Conservation (phyloP, 2,888 invertebrate species). For the Candidula unifasciata region DNA sequence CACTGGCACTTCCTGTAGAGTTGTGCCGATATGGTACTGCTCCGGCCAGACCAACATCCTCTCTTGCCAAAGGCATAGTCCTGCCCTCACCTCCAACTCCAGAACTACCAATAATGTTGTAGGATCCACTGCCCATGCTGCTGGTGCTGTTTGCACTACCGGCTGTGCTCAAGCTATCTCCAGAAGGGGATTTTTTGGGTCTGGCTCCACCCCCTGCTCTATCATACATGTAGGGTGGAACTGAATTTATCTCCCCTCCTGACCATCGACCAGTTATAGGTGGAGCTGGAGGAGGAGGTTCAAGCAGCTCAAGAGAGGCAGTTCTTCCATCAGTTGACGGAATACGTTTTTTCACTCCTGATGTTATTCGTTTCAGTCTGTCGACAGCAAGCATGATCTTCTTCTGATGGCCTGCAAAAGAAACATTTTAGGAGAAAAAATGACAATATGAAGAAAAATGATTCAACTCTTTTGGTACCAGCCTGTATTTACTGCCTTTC, state of each 20-base stretch:
- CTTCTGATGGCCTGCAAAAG: constrained; percentile 95
- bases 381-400: constrained; percentile 97
- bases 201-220: constrained; percentile 54
- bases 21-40: constrained; percentile 55
- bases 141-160: constrained; percentile 59
- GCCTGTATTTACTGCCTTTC: not conserved
- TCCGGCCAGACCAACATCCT: constrained; percentile 53
- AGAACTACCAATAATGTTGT: constrained; percentile 23
- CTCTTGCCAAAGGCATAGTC: constrained; percentile 50
- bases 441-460: not conserved
- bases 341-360: constrained; percentile 70
- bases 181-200: constrained; percentile 68
- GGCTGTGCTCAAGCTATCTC: constrained; percentile 69
- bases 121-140: constrained; percentile 49
- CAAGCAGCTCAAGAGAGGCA: constrained; percentile 63
- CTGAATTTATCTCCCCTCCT: constrained; percentile 63
- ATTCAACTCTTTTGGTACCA: not conserved
- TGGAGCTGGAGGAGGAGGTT: constrained; percentile 67
- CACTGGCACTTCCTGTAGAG: constrained; percentile 43
- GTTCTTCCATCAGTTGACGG: constrained; percentile 65
- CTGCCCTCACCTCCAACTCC: constrained; percentile 51
- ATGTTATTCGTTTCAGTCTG: constrained; percentile 89
- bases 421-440: not conserved
- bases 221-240: constrained; percentile 52
- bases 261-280: constrained; percentile 64